Evolutionary conservation across 2,888 invertebrate species (phyloP).

Genomic region (Notodonta dromedarius): DNA sequence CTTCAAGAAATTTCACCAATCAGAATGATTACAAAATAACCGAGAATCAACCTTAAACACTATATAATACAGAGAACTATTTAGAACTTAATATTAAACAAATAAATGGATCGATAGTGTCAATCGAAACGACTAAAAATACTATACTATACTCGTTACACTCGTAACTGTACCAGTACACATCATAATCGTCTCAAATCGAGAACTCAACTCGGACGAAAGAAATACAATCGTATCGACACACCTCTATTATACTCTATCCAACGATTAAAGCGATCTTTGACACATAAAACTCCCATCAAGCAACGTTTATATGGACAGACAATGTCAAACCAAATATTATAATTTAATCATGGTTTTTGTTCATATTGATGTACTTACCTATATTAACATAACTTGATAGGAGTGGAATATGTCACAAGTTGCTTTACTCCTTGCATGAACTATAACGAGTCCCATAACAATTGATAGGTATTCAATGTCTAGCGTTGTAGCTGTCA

Average conservation of each 20-base stretch:
- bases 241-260: background rate
- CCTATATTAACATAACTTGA: too few species aligned
- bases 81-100: conserved; percentile 39
- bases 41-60: conserved; percentile 57
- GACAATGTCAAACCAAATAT: too few species aligned
- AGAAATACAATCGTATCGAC: background rate
- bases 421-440: background rate
- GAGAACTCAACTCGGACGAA: background rate
- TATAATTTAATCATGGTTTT: too few species aligned
- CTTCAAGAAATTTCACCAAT: conserved; percentile 18
- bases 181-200: conserved; percentile 54
- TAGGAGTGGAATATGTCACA: too few species aligned
- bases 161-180: conserved; percentile 65
- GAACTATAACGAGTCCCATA: background rate
- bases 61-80: conserved; percentile 66
- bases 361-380: too few species aligned
- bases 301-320: too few species aligned
- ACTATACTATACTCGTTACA: conserved; percentile 67
- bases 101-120: conserved; percentile 23
- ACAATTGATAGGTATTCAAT: background rate
- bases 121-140: conserved; percentile 55
- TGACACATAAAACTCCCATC: too few species aligned
- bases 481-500: background rate
- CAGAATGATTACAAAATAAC: conserved; percentile 26
- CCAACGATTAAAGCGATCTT: too few species aligned